Conservation (phyloP, 92 coral and sea anemone genomes). For the Palythoa grandis region DNA sequence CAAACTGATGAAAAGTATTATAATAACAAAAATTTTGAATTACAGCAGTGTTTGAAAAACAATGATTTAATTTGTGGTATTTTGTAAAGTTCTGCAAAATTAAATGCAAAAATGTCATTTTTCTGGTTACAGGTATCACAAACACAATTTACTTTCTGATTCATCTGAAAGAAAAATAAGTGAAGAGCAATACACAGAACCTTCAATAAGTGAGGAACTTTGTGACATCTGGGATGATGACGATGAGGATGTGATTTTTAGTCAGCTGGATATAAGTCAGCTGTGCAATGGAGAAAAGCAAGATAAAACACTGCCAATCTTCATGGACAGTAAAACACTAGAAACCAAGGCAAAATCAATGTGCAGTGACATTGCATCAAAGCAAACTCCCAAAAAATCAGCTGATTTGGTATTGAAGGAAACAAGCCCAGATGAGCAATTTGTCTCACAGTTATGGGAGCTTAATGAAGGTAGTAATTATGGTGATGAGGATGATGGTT, state of each 20-base stretch:
- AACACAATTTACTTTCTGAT: not conserved
- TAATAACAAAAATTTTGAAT: too few species aligned
- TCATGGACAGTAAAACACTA: not conserved
- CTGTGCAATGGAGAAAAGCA: not conserved
- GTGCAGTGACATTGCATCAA: not conserved
- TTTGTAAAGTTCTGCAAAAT: too few species aligned
- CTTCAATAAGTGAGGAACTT: not conserved
- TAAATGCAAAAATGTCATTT: not conserved
- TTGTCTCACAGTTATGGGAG: conserved; percentile 65
- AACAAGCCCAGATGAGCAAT: conserved; percentile 16
- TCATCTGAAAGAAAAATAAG: not conserved
- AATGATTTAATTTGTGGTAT: too few species aligned
- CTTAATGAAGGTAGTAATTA: conserved; percentile 58
- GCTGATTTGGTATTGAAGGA: not conserved
- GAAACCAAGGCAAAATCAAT: not conserved
- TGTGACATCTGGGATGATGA: conserved; percentile 28
- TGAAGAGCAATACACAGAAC: not conserved
- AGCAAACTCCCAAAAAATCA: conserved; percentile 3
- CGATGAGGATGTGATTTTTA: conserved; percentile 32
- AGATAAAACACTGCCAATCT: not conserved
- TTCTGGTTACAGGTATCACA: not conserved
- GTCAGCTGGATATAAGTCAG: conserved; percentile 25
- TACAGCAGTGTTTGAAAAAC: too few species aligned
- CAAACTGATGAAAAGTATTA: too few species aligned
- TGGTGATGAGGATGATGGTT: conserved; percentile 57